Evolutionary conservation across 1,140 invertebrate species (phyloP).

Genomic region (Teleogryllus occipitalis): DNA sequence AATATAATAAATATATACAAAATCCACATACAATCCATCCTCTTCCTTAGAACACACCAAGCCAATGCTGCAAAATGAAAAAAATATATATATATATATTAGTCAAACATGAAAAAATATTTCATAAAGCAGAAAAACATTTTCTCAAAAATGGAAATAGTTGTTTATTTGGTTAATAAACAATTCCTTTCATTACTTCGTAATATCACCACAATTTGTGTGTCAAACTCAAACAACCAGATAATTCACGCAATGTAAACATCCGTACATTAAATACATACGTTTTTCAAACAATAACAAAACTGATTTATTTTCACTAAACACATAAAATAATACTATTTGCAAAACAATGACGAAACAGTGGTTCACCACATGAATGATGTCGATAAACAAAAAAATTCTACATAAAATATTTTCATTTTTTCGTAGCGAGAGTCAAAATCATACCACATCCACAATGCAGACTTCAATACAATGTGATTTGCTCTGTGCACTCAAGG

Average conservation of each 20-base stretch:
- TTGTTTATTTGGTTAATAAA: too few species aligned
- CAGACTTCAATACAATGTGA: too few species aligned
- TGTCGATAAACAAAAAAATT: too few species aligned
- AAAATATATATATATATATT: not conserved
- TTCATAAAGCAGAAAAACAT: not conserved
- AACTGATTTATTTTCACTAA: not conserved
- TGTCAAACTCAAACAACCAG: too few species aligned
- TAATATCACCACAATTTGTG: too few species aligned
- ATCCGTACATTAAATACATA: not conserved
- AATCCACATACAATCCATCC: slow-evolving; percentile 72
- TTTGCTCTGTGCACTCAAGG: too few species aligned
- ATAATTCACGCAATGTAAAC: too few species aligned
- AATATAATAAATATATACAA: not conserved
- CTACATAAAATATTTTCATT: too few species aligned
- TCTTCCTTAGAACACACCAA: slow-evolving; percentile 81
- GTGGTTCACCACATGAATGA: too few species aligned
- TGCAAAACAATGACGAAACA: not conserved
- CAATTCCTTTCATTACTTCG: too few species aligned
- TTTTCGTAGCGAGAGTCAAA: too few species aligned
- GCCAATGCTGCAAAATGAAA: slow-evolving; percentile 60
- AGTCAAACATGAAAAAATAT: not conserved
- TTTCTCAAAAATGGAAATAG: not conserved
- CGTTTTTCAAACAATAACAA: not conserved
- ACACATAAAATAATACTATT: not conserved
- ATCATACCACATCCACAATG: too few species aligned